Evolutionary conservation across 2,113 vertebrate genomes (phyloP).

Genomic region (Blennius ocellaris): DNA sequence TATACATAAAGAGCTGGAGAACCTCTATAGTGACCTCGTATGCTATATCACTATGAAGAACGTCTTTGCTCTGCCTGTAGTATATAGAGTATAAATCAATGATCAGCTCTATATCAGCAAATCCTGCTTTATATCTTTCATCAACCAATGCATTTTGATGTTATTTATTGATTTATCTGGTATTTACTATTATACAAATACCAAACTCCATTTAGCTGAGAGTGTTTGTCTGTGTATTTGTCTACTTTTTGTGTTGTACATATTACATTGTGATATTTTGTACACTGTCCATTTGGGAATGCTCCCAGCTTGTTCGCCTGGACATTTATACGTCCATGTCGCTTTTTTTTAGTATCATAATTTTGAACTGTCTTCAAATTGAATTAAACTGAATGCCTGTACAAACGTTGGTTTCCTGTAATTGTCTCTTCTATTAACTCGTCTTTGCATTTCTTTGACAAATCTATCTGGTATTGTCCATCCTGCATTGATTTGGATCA

Average conservation of each 20-base stretch:
- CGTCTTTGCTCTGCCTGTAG: conserved; percentile 41
- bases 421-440: not conserved
- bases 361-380: conserved; percentile 64
- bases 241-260: conserved; percentile 77
- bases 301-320: conserved; percentile 66
- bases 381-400: conserved; percentile 80
- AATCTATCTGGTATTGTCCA: not conserved
- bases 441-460: not conserved
- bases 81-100: conserved; percentile 34
- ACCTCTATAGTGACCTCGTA: conserved; percentile 33
- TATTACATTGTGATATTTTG: conserved; percentile 82
- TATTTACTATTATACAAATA: conserved; percentile 72
- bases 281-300: conserved; percentile 77
- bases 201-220: conserved; percentile 47
- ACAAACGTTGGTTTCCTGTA: conserved; percentile 27
- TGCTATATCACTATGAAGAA: conserved; percentile 36
- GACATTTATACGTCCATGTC: conserved; percentile 48
- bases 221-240: conserved; percentile 69
- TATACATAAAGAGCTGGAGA: conserved; percentile 34
- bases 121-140: conserved; percentile 52
- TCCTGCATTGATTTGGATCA: not conserved
- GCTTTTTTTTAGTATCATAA: conserved; percentile 66
- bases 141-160: conserved; percentile 49
- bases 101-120: conserved; percentile 36
- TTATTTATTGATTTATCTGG: conserved; percentile 61